phyloP scores from a whole-genome alignment of 2,797 vertebrate species.

The Coluber constrictor region DNA sequence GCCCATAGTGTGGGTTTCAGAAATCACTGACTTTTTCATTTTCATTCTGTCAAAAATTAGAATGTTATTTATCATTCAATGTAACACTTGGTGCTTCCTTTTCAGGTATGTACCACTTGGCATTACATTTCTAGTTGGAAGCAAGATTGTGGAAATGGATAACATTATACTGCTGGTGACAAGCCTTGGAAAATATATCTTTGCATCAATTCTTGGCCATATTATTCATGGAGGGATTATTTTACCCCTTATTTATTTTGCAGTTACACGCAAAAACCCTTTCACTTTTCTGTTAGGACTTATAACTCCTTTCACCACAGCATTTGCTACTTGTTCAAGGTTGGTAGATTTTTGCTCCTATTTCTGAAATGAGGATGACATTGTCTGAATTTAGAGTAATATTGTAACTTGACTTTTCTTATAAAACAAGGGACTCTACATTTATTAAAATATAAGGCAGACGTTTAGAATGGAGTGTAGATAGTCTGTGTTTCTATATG shows the following conservation, averaged over 20 bases:
- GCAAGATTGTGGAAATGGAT: slow-evolving; percentile 98
- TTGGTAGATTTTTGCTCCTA: slow-evolving; percentile 57
- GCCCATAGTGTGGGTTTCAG: neutral
- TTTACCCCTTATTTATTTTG: slow-evolving; percentile 93
- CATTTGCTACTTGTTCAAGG: slow-evolving; percentile 96
- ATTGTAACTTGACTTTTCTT: neutral
- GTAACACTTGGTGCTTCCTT: neutral
- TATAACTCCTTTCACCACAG: slow-evolving; percentile 91
- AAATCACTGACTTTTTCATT: neutral
- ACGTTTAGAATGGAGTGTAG: neutral
- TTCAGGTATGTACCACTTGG: slow-evolving; percentile 94
- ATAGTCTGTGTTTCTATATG: neutral
- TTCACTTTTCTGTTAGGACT: slow-evolving; percentile 92
- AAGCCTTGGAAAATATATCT: slow-evolving; percentile 95
- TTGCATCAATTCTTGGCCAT: slow-evolving; percentile 93
- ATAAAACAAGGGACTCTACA: neutral
- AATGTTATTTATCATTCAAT: neutral
- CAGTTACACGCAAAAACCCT: slow-evolving; percentile 88
- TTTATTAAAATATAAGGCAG: neutral
- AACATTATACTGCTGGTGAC: slow-evolving; percentile 88
- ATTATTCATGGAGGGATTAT: slow-evolving; percentile 91
- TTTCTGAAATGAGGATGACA: neutral
- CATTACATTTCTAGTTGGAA: slow-evolving; percentile 96
- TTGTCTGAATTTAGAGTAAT: neutral
- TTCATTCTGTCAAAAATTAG: neutral